Percentiles rank a stretch among this genome's conserved stretches.
Conservation (phyloP, 2,113 vertebrate genomes). For the Heteronetta atricapilla region DNA sequence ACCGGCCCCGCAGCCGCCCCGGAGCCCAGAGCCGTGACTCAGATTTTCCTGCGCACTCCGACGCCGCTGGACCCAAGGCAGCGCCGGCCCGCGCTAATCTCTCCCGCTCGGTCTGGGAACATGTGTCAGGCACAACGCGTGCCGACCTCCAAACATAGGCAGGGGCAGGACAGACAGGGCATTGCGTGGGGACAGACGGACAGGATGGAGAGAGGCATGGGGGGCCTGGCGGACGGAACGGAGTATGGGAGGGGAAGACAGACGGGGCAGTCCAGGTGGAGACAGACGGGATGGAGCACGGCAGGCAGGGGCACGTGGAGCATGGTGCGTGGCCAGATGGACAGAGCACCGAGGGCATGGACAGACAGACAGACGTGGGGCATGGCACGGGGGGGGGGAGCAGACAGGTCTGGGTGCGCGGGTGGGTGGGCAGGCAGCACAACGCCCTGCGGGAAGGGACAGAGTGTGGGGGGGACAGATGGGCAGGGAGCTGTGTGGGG, state of each 20-base stretch:
- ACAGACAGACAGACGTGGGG: neutral
- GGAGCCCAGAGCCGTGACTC: neutral
- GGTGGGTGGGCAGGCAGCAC: neutral
- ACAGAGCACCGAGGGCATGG: neutral
- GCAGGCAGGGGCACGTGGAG: too few species aligned
- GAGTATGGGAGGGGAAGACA: neutral
- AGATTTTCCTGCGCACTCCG: conserved; percentile 17
- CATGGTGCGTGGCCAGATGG: too few species aligned
- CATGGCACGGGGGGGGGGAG: neutral
- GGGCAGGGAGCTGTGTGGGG: neutral
- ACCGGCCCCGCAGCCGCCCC: neutral
- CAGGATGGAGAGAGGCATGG: neutral
- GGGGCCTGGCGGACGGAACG: neutral
- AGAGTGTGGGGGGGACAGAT: neutral
- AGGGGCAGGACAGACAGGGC: neutral
- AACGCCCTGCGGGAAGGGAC: neutral
- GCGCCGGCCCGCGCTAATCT: conserved; percentile 36
- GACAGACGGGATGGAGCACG: neutral
- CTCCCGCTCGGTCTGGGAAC: conserved; percentile 9
- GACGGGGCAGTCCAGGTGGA: too few species aligned
- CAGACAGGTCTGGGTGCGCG: neutral
- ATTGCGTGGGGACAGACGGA: neutral
- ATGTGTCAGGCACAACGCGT: conserved; percentile 39
- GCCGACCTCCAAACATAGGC: conserved; percentile 43
- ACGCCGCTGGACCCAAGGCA: neutral